These are phyloP conservation scores for Zootermopsis nevadensis DNA, from an alignment of 2,888 invertebrate species.

Conservation along the genomic window DNA sequence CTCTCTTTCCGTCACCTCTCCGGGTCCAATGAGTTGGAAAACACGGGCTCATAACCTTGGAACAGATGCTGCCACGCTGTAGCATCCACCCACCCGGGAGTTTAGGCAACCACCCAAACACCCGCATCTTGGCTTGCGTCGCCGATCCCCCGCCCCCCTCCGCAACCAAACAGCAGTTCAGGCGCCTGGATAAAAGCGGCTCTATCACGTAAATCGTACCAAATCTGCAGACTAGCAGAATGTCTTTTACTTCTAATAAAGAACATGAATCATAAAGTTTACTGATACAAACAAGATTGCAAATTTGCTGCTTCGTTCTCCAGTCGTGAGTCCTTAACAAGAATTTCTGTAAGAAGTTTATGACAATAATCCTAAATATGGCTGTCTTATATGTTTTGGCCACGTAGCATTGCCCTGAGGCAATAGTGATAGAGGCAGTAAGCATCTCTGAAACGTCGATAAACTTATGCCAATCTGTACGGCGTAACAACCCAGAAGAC, in stretches of 20 bases:
- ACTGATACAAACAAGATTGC: neutral
- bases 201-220: neutral
- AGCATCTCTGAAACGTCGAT: too few species aligned
- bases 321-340: too few species aligned
- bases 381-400: too few species aligned
- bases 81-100: neutral
- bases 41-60: constrained; percentile 49
- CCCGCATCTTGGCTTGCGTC: constrained; percentile 24
- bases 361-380: too few species aligned
- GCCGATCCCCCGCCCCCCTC: neutral
- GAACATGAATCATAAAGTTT: neutral
- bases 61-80: constrained; percentile 44
- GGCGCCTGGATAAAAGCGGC: neutral
- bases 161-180: too few species aligned
- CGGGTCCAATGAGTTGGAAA: constrained; percentile 50
- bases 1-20: neutral
- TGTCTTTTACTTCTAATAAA: neutral
- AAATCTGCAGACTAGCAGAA: constrained; percentile 17
- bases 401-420: too few species aligned
- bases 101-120: constrained; percentile 42
- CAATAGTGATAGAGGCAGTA: too few species aligned
- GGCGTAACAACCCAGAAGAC: too few species aligned
- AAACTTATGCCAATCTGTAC: too few species aligned
- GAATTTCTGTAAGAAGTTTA: too few species aligned
- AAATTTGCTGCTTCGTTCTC: too few species aligned